Percentiles rank a stretch among this genome's conserved stretches.
Evolutionary conservation across 2,888 invertebrate genomes (phyloP).

Genomic region (Chironomus tentans): DNA sequence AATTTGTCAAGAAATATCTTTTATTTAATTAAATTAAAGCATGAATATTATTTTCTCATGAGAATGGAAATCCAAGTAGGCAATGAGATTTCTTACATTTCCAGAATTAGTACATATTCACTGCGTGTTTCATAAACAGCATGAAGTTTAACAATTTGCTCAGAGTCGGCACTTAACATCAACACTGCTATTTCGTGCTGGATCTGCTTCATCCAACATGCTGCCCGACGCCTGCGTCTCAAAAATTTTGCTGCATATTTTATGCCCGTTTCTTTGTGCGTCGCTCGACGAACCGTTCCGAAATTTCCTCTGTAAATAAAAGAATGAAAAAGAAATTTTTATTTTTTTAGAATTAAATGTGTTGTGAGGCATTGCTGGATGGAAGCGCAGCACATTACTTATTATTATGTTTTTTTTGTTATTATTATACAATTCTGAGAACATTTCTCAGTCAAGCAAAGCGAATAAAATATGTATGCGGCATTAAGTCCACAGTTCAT

Average conservation of each 20-base stretch:
- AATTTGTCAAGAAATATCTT: conserved; percentile 6
- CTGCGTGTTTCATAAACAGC: conserved; percentile 73
- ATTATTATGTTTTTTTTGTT: not conserved
- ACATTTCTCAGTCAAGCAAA: not conserved
- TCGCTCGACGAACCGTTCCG: conserved; percentile 86
- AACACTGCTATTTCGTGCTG: conserved; percentile 91
- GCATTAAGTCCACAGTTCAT: not conserved
- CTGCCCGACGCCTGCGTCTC: conserved; percentile 78
- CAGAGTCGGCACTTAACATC: conserved; percentile 71
- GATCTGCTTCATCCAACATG: conserved; percentile 78
- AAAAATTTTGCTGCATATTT: conserved; percentile 96
- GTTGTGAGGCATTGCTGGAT: too few relatives aligned
- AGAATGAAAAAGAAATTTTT: conserved; percentile 31
- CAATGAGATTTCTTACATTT: conserved; percentile 55
- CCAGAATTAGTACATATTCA: conserved; percentile 79
- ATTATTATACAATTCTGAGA: not conserved
- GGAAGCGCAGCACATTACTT: conserved; percentile 1
- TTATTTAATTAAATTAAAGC: not conserved
- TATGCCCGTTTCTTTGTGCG: conserved; percentile 74
- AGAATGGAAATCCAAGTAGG: conserved; percentile 24
- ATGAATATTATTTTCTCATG: not conserved
- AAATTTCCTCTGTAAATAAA: conserved; percentile 84
- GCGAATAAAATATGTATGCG: not conserved
- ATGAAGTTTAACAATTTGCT: conserved; percentile 80
- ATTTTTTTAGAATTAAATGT: too few relatives aligned